These are phyloP conservation scores for Oscheius onirici DNA, from an alignment of 2,888 invertebrate genomes.

Conservation along the genomic window DNA sequence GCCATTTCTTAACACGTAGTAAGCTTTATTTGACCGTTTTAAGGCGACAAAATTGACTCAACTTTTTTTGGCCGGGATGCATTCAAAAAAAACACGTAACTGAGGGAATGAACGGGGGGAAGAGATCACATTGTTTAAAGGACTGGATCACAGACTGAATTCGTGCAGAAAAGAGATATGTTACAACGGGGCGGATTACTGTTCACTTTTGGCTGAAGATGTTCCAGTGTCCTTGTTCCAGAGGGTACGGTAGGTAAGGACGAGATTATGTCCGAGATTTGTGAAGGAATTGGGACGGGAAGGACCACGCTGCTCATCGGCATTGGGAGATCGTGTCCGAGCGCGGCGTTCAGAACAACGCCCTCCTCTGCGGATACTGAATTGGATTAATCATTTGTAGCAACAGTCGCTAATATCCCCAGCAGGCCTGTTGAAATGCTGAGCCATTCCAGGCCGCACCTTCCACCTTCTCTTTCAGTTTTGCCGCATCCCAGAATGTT, in stretches of 20 bases:
- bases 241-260: constrained; percentile 59
- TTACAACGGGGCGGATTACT: neutral
- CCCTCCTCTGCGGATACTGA: constrained; percentile 45
- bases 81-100: too few relatives aligned
- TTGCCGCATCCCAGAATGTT: too few relatives aligned
- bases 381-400: constrained; percentile 9
- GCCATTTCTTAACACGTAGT: neutral
- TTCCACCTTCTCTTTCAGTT: too few relatives aligned
- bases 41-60: too few relatives aligned
- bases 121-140: too few relatives aligned
- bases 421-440: too few relatives aligned
- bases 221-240: constrained; percentile 40
- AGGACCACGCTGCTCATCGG: constrained; percentile 37
- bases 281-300: constrained; percentile 68
- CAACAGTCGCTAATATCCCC: neutral
- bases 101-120: too few relatives aligned
- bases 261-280: constrained; percentile 69
- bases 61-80: too few relatives aligned
- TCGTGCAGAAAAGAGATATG: constrained; percentile 5
- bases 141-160: too few relatives aligned
- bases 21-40: too few relatives aligned
- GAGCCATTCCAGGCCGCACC: too few relatives aligned
- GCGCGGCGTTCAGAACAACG: constrained; percentile 57
- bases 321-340: constrained; percentile 62
- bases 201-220: constrained; percentile 7